A percentile compares a stretch with the other conserved stretches of the same genome.
These are phyloP conservation scores for Urocyon cinereoargenteus DNA, from an alignment of 2,797 vertebrate species.

Conservation along the genomic window DNA sequence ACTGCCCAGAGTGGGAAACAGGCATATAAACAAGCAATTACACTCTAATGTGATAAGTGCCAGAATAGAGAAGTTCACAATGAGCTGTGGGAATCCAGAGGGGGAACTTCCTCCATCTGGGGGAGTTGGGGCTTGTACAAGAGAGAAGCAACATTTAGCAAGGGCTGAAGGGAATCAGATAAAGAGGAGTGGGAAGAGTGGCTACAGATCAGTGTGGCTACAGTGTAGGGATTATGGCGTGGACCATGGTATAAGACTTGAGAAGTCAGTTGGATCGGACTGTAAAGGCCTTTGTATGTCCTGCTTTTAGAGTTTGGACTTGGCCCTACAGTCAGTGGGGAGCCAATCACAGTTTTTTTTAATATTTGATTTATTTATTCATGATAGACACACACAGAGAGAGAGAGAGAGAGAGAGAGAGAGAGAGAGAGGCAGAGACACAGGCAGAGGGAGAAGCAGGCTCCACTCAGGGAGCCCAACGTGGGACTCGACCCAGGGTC, in stretches of 20 bases:
- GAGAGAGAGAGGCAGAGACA: no score
- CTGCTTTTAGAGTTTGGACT: slow-evolving; percentile 45
- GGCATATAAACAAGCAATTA: slow-evolving; percentile 39
- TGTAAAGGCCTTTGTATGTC: slow-evolving; percentile 51
- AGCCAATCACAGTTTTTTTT: background rate
- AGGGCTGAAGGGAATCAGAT: slow-evolving; percentile 39
- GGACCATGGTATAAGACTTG: background rate
- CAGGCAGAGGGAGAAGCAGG: no score
- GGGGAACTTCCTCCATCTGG: background rate
- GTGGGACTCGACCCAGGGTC: no score
- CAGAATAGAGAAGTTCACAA: background rate
- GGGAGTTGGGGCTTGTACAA: background rate
- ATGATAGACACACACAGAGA: no score
- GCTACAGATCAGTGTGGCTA: slow-evolving; percentile 35
- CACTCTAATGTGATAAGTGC: background rate
- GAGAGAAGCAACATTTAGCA: slow-evolving; percentile 64
- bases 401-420: no score
- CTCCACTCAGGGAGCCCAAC: no score
- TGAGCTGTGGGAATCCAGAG: slow-evolving; percentile 26
- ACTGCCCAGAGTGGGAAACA: background rate
- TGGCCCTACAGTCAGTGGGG: background rate
- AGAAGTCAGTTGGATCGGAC: background rate
- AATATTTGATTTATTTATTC: no score
- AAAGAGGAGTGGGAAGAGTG: slow-evolving; percentile 39
- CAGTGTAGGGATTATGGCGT: background rate